Base-by-base conservation (phyloP, 2,113 vertebrate genomes). In the Hippocampus barbouri region DNA sequence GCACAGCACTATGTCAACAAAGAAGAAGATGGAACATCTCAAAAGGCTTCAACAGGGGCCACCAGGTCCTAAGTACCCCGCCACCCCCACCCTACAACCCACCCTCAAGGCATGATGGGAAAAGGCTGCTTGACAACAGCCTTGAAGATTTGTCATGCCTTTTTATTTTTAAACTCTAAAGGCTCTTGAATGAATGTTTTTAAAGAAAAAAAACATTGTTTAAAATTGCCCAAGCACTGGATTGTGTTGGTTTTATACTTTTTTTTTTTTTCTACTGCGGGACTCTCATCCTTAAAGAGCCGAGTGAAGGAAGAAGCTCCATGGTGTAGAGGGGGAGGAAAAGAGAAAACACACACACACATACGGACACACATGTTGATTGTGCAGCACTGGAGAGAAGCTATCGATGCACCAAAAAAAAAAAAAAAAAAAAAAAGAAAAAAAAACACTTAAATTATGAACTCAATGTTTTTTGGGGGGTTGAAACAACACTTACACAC, bases 181-280 rank as follows among this genome's bases (percentile, higher is more conserved):
- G 84, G 87, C 94, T 95, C 92, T 94, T 94, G 93, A 94, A 94
- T 94, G 93, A 94, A 94, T 91, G 93, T 94, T 90, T 95, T 88
- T 86, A 85, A 84, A 87, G 78, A 75, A 82, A 80, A 84, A 94
- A 94, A 92, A 91, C 93, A 91, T 92, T 94, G 92, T 90, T 96
- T 95, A 92, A 93, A 96, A 94, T 94, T 95, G 94, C 95, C 94
- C 93, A 95, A 96, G 94, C 93, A 94, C 93, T 94, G 93, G 93
- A 93, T 93, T 90, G 91, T 92, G 91, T 93, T 92, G 91, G 89
- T 93, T 66, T 92, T 93, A 86, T 92, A 90, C 89, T 86, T 90
- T 90, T 86, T 90, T 77, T 84, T 89, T 88, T 92, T 93, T 92
- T 92, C 87, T 92, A 92, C 90, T 25, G 82, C 85, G 90, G 95